phyloP scores from a whole-genome alignment of 2,113 vertebrate species.

The Uropsilus gracilis region DNA sequence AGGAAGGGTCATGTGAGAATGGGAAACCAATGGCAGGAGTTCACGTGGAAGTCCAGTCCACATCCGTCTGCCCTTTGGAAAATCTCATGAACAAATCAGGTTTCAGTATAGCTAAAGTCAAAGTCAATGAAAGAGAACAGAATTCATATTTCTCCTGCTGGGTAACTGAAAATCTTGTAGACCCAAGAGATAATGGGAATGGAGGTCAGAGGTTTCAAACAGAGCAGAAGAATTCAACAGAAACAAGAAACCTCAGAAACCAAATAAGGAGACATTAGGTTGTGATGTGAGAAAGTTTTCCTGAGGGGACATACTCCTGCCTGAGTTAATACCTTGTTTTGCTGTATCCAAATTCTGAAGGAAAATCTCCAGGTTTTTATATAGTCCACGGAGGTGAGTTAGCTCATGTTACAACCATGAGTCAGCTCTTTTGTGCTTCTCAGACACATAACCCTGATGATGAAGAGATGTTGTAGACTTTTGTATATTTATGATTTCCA shows the following conservation, averaged over 20 bases:
- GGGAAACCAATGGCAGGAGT: neutral
- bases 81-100: neutral
- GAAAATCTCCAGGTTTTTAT: neutral
- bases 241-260: neutral
- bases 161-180: neutral
- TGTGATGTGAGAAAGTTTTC: neutral
- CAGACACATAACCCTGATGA: neutral
- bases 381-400: neutral
- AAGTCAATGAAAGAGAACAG: neutral
- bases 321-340: neutral
- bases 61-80: neutral
- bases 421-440: neutral
- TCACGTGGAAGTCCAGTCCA: no score
- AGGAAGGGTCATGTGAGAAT: neutral
- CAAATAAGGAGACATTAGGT: neutral
- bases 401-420: neutral
- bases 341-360: neutral
- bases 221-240: neutral
- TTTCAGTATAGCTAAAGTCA: neutral
- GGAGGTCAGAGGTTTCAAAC: neutral
- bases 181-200: neutral
- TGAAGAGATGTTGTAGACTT: neutral
- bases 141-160: neutral
- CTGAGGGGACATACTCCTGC: neutral
- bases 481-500: neutral